These are phyloP conservation scores for Pogonomyrmex barbatus DNA, from an alignment of 1,140 invertebrate species.

Conservation along the genomic window DNA sequence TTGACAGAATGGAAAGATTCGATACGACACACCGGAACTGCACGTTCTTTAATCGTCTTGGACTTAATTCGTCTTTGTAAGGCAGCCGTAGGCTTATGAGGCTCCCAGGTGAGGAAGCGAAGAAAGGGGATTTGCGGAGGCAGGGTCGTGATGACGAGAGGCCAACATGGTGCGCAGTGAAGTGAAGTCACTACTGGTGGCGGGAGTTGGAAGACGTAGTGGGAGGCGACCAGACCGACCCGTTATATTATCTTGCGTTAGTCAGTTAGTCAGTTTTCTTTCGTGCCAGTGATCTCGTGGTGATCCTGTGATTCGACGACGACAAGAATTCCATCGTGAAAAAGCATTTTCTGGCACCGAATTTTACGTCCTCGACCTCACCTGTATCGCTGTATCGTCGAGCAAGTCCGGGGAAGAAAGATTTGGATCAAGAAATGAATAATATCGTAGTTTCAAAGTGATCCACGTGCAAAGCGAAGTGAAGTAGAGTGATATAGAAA, in stretches of 20 bases:
- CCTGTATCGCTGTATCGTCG: not conserved
- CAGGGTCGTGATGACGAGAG: not conserved
- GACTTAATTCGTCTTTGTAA: constrained; percentile 1
- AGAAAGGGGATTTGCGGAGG: constrained; percentile 63
- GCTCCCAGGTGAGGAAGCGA: constrained; percentile 55
- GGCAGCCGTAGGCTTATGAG: not conserved
- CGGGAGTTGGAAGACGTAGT: constrained; percentile 65
- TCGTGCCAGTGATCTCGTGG: constrained; percentile 75
- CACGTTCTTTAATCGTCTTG: constrained; percentile 24
- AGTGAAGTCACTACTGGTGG: not conserved
- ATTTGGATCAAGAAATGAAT: not conserved
- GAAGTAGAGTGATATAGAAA: constrained; percentile 2
- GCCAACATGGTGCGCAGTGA: constrained; percentile 14
- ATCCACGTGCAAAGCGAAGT: constrained; percentile 12
- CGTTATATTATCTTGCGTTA: constrained; percentile 84
- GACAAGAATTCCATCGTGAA: not conserved
- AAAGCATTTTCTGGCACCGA: not conserved
- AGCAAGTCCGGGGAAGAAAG: not conserved
- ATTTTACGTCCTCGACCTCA: not conserved
- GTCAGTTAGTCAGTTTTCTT: constrained; percentile 78
- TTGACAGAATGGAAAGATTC: not conserved
- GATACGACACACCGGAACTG: not conserved
- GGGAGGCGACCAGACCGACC: constrained; percentile 80
- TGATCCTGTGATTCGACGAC: constrained; percentile 46
- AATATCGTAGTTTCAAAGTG: not conserved